Percentiles rank a stretch among this genome's conserved stretches.
These are phyloP conservation scores for Amphiprion percula DNA, from an alignment of 2,113 vertebrate species.

Conservation along the genomic window DNA sequence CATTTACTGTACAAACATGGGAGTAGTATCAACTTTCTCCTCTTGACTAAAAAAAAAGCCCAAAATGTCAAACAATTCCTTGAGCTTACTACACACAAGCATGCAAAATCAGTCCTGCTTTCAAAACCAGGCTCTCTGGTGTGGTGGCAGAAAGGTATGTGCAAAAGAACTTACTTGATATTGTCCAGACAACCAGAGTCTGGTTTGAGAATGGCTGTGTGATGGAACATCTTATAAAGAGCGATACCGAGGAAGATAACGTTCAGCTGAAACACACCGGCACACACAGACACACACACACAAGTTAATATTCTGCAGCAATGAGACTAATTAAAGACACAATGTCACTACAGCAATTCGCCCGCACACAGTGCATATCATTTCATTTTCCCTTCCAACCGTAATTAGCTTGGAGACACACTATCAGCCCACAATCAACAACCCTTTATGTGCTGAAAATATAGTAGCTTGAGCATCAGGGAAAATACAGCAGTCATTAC, in stretches of 20 bases:
- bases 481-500: conserved; percentile 56
- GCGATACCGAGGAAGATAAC: conserved; percentile 99
- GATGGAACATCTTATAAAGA: conserved; percentile 99
- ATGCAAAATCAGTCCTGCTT: conserved; percentile 16
- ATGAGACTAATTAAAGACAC: conserved; percentile 63
- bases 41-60: background rate
- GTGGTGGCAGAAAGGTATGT: background rate
- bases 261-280: conserved; percentile 90
- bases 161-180: conserved; percentile 93
- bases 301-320: conserved; percentile 49
- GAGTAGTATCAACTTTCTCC: background rate
- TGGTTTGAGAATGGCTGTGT: conserved; percentile 98
- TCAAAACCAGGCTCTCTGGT: background rate
- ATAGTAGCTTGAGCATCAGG: conserved; percentile 46
- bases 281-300: conserved; percentile 33
- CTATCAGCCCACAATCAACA: conserved; percentile 63
- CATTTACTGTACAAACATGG: background rate
- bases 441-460: conserved; percentile 66
- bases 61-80: conserved; percentile 14
- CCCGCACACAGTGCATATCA: conserved; percentile 46
- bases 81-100: conserved; percentile 24
- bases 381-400: conserved; percentile 58
- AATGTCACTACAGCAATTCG: conserved; percentile 60
- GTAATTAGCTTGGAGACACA: conserved; percentile 69
- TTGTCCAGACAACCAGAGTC: conserved; percentile 99